Evolutionary conservation across 2,797 vertebrate genomes (phyloP), one percentile per base, ranked within the genome.

Genomic region (Protonibea diacanthus): DNA sequence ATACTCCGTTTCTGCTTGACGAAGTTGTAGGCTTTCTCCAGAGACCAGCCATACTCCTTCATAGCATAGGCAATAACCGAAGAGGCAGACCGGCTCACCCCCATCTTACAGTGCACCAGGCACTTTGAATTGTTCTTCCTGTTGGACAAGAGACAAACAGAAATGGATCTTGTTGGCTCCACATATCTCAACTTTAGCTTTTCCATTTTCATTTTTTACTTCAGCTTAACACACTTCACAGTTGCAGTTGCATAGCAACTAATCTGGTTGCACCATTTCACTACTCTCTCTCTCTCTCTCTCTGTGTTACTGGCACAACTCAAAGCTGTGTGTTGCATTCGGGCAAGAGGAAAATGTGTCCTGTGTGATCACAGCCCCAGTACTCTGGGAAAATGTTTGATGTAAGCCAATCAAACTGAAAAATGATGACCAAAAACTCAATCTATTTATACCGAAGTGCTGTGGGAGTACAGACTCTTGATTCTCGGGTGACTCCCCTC

Each of bases 71-170:
- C 98, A 2, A 99, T 98, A 29, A 99, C 98, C 0, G 98, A 98
- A n/a, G 98, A 99, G 0, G 98, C 98, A 0, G 98, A 99, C 1
- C 98, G 96, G 82, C 98, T 99, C 74, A 99, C 97, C 0, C 98
- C 98, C 98, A 99, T 99, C 85, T 99, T 99, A 94, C 98, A 99
- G 88, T 99, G 98, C 76, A 99, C 98, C 94, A 99, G 96, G 92
- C 98, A 99, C 90, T 99, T 99, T 80, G 98, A 99, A 51, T 92
- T 96, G 89, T 97, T 99, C 91, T 96, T 98, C 94, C 98, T 99
- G 76, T 64, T 38, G 25, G 65, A 74, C 44, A 33, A 20, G 21
- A 45, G 42, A 83, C 44, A 11, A 18, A 44, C 8, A 0, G 20
- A n/a, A 25, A 21, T 55, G 23, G 15, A 68, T 4, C 11, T 18